Base-by-base conservation (phyloP, 2,888 invertebrate species). In the Lypha dubia region DNA sequence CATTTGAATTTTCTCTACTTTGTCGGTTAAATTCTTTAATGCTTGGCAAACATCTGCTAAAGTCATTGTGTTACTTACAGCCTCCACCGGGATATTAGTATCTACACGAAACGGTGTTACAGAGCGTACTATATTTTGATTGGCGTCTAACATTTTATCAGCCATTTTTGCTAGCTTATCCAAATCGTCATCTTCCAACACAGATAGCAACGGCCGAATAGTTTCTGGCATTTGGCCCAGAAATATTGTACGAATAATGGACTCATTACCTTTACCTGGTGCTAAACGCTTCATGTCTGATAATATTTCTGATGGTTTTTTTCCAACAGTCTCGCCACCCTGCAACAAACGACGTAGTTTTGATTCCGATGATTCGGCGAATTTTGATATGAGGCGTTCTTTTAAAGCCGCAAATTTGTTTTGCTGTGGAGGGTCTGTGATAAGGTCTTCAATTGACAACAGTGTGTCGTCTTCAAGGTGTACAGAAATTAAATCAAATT, bases 251-350 rank as follows among this genome's bases (percentile, higher is more conserved):
- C 28, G 79, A 22, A 85, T 83, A 3, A 84, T 84, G 2, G 73
- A 67, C n/a, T 75, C 77, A 44, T 77, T 83, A 7, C 11, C 41
- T 41, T 41, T 41, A 41, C 41, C 41, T 13, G 76, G 15, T 51
- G 65, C 83, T 28, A 85, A 51, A 1, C 86, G 80, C 44, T 79
- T 79, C 71, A 87, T 84, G n/a, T 81, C 56, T 0, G 74, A 15
- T 13, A 86, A 60, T 28, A 86, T 76, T 71, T 85, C 75, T 2
- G 81, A 74, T 8, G 86, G 86, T 67, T 80, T 87, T 67, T 63
- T 74, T n/a, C 80, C 85, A 0, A 32, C 53, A 1, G 70, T 77
- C 49, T 79, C 77, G 41, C 74, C 51, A 32, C 82, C 70, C 20
- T 83, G 81, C 9, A 76, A n/a, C 13, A 75, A 75, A 32, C 53